phyloP scores from a whole-genome alignment of 2,888 invertebrate genomes.

The Eremobia ochroleuca region DNA sequence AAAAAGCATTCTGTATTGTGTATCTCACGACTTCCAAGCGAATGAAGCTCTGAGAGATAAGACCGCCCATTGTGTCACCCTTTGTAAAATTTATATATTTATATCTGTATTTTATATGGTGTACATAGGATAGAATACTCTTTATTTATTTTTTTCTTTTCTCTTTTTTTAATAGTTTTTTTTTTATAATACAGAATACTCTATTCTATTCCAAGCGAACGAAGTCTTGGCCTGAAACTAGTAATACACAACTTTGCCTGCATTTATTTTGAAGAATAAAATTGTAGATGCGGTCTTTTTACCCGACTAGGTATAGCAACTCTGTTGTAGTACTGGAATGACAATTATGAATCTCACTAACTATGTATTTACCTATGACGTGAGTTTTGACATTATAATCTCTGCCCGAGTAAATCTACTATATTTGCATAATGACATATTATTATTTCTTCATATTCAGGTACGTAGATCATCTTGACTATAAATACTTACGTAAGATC shows the following conservation, averaged over 20 bases:
- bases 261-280: neutral
- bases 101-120: neutral
- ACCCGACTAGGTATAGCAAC: neutral
- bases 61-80: neutral
- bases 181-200: no score
- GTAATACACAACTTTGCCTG: neutral
- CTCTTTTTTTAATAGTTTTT: no score
- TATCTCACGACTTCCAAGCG: neutral
- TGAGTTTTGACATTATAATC: conserved; percentile 39
- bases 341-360: conserved; percentile 4
- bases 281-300: neutral
- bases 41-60: neutral
- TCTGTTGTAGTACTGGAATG: neutral
- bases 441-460: conserved; percentile 51
- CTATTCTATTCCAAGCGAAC: neutral
- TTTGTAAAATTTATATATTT: no score
- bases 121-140: no score
- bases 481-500: conserved; percentile 45
- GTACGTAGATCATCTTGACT: conserved; percentile 19
- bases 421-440: conserved; percentile 50
- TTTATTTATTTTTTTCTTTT: no score
- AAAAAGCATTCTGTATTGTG: no score
- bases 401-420: conserved; percentile 18
- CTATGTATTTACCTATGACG: conserved; percentile 31
- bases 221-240: neutral